A percentile compares a stretch with the other conserved stretches of the same genome.
Evolutionary conservation across 2,797 vertebrate species (phyloP).

Genomic region (Sebastes glaucus): DNA sequence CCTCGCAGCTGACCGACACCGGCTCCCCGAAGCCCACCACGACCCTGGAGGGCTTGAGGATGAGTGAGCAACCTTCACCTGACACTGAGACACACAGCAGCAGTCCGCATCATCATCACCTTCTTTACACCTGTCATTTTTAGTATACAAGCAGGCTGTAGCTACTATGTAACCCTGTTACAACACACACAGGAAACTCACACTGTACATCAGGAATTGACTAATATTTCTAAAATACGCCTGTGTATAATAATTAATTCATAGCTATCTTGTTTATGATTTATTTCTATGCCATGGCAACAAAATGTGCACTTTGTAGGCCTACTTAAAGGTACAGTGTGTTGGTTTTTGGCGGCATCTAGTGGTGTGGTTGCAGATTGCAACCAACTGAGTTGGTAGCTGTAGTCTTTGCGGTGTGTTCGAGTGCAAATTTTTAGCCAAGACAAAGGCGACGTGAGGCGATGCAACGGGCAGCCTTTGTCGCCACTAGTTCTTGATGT

Average conservation of each 20-base stretch:
- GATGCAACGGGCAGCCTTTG: no score
- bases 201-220: not conserved
- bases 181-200: not conserved
- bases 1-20: constrained; percentile 82
- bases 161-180: constrained; percentile 33
- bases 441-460: no score
- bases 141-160: not conserved
- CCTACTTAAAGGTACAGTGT: not conserved
- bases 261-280: not conserved
- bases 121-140: not conserved
- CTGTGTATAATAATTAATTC: not conserved
- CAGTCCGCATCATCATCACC: not conserved
- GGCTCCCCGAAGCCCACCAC: constrained; percentile 85
- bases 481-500: rapidly evolving
- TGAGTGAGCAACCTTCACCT: constrained; percentile 82
- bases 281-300: not conserved
- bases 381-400: no score
- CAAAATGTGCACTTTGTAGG: not conserved
- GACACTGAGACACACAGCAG: constrained; percentile 67
- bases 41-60: constrained; percentile 81
- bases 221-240: not conserved
- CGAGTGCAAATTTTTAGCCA: rapidly evolving
- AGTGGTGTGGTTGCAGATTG: no score
- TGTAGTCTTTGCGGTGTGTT: no score
- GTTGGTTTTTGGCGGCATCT: no score